Evolutionary conservation across 2,888 invertebrate species (phyloP).

Genomic region (Pegoplata infirma): DNA sequence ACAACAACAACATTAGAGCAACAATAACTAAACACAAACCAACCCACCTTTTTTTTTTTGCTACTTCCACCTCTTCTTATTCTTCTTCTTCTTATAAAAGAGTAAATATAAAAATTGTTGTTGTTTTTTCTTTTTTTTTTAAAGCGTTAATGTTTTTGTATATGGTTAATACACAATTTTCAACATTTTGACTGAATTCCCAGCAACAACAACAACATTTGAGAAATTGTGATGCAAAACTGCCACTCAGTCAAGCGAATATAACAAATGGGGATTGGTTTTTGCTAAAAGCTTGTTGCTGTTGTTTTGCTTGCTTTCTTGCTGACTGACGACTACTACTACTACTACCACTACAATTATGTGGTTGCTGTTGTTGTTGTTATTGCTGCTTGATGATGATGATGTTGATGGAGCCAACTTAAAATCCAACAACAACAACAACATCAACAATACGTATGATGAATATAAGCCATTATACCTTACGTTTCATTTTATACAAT

Average conservation of each 20-base stretch:
- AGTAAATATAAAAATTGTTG: background rate
- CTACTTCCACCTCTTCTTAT: too few relatives aligned
- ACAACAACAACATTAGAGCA: conserved; percentile 30
- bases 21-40: conserved; percentile 58
- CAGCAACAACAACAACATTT: conserved; percentile 61
- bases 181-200: conserved; percentile 64
- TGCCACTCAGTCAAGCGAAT: conserved; percentile 78
- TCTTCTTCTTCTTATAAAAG: too few relatives aligned
- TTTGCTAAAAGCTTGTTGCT: conserved; percentile 72
- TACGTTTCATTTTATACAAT: conserved; percentile 52
- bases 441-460: conserved; percentile 13
- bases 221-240: conserved; percentile 73
- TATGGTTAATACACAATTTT: conserved; percentile 48
- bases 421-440: conserved; percentile 47
- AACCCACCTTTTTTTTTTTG: conserved; percentile 51
- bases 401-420: conserved; percentile 38
- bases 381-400: background rate
- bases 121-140: background rate
- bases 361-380: background rate
- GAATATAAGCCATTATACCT: conserved; percentile 51
- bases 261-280: conserved; percentile 79
- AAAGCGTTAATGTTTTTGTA: conserved; percentile 39
- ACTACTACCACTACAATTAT: background rate
- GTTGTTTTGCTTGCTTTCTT: too few relatives aligned
- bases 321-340: conserved; percentile 38